Evolutionary conservation across 2,888 invertebrate species (phyloP).

Genomic region (Drosophila silvestris): DNA sequence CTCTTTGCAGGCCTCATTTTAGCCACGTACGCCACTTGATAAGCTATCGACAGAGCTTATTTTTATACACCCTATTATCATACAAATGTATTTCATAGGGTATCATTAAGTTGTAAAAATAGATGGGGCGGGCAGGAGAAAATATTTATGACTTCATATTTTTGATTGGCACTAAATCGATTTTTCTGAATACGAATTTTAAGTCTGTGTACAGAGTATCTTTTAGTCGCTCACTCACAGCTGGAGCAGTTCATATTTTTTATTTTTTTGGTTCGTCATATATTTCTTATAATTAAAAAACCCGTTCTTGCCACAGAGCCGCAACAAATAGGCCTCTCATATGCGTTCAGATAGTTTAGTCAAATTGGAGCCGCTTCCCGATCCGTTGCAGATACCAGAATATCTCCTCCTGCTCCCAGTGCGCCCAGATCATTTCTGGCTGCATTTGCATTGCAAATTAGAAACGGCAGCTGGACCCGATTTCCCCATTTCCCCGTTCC

Average conservation of each 20-base stretch:
- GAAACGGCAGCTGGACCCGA: slow-evolving; percentile 51
- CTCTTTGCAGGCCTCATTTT: slow-evolving; percentile 26
- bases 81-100: not conserved
- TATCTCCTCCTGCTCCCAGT: not conserved
- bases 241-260: slow-evolving; percentile 4
- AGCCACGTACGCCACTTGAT: slow-evolving; percentile 56
- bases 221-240: not conserved
- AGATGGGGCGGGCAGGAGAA: not conserved
- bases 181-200: not conserved
- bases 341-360: slow-evolving; percentile 75
- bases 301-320: slow-evolving; percentile 48
- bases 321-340: slow-evolving; percentile 66
- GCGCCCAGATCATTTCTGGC: slow-evolving; percentile 21
- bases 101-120: not conserved
- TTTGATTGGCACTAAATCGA: not conserved
- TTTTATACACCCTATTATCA: not conserved
- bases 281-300: slow-evolving; percentile 75
- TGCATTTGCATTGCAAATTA: slow-evolving; percentile 80
- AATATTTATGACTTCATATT: not conserved
- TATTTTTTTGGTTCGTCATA: slow-evolving; percentile 41
- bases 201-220: slow-evolving; percentile 1
- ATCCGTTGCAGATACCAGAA: slow-evolving; percentile 31
- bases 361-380: slow-evolving; percentile 58
- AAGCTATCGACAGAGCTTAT: slow-evolving; percentile 35
- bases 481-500: not conserved